phyloP scores from a whole-genome alignment of 2,888 invertebrate species.

The Temnothorax ravouxi region DNA sequence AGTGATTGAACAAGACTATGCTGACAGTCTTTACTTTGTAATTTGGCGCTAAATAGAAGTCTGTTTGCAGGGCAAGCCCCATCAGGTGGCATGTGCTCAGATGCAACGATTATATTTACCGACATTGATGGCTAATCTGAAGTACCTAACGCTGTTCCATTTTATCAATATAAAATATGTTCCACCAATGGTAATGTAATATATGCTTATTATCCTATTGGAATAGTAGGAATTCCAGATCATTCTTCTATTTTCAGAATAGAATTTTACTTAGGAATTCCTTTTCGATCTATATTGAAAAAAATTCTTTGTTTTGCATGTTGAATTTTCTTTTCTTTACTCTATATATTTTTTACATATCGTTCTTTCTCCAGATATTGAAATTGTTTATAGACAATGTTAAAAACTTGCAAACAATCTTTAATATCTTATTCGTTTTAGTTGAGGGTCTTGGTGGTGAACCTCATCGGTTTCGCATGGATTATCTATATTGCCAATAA shows the following conservation, averaged over 20 bases:
- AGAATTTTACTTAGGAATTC: background rate
- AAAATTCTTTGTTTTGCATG: background rate
- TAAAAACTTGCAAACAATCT: constrained; percentile 12
- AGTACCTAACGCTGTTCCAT: constrained; percentile 92
- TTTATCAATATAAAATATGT: constrained; percentile 92
- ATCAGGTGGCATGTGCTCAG: constrained; percentile 89
- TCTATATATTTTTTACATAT: background rate
- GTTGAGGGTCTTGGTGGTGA: constrained; percentile 92
- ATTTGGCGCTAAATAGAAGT: background rate
- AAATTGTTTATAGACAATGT: background rate
- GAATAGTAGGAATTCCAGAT: background rate
- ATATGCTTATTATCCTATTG: background rate
- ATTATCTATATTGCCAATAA: constrained; percentile 91
- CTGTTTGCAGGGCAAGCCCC: constrained; percentile 89
- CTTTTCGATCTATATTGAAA: background rate
- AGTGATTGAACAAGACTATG: background rate
- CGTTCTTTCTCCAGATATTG: background rate
- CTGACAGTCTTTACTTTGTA: background rate
- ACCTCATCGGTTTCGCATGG: constrained; percentile 93
- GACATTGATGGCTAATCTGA: constrained; percentile 91
- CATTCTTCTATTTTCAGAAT: constrained; percentile 5
- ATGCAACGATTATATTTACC: constrained; percentile 90
- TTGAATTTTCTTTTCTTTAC: background rate
- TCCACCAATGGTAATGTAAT: constrained; percentile 90
- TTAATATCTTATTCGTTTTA: constrained; percentile 81